These are phyloP conservation scores for Electrona antarctica DNA, from an alignment of 2,113 vertebrate species.

Conservation along the genomic window DNA sequence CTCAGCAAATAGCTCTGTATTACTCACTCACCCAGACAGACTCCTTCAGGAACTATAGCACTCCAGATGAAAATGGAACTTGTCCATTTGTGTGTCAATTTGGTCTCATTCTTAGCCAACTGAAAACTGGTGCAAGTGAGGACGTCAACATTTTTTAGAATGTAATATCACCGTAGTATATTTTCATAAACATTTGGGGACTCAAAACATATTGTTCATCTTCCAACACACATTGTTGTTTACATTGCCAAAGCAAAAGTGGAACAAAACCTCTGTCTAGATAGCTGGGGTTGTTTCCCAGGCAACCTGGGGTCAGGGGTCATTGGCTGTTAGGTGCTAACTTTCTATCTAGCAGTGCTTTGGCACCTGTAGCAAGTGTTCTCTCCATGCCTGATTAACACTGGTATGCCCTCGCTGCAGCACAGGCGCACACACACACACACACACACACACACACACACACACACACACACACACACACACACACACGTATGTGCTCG, in stretches of 20 bases:
- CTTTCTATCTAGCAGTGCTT: conserved; percentile 60
- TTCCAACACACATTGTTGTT: too few species aligned
- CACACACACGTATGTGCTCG: not conserved
- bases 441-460: conserved; percentile 3
- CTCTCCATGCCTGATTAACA: conserved; percentile 65
- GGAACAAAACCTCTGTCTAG: not conserved
- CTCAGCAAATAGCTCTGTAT: conserved; percentile 35
- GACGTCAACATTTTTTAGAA: not conserved
- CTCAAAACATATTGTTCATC: too few species aligned
- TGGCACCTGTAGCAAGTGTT: conserved; percentile 65
- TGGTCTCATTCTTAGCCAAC: conserved; percentile 20
- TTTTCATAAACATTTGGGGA: too few species aligned
- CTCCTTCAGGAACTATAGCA: not conserved
- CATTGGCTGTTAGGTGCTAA: conserved; percentile 52
- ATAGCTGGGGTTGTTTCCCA: conserved; percentile 48
- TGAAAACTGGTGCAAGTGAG: conserved; percentile 4
- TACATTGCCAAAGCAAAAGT: too few species aligned
- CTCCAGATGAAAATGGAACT: conserved; percentile 31
- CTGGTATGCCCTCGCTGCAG: conserved; percentile 24
- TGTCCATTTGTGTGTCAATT: conserved; percentile 12
- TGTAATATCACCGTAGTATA: too few species aligned
- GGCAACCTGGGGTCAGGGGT: conserved; percentile 42
- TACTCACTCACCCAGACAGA: conserved; percentile 53
- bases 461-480: conserved; percentile 30
- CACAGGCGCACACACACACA: not conserved